Evolutionary conservation across 2,797 vertebrate species (phyloP).

Genomic region (Anolis apletophallus): DNA sequence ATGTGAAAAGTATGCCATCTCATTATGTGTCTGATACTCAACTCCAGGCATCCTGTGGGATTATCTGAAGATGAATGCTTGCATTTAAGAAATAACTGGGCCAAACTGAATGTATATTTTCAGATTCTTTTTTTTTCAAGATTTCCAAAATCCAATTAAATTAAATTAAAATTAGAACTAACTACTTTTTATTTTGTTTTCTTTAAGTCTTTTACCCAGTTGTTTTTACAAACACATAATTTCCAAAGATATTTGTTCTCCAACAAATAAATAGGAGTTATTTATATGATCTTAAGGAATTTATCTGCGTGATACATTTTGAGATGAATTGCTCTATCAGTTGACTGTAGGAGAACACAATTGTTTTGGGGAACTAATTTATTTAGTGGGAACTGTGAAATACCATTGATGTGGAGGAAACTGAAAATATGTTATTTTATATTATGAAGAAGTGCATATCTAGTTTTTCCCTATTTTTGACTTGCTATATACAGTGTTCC

Average conservation of each 20-base stretch:
- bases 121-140: neutral
- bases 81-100: neutral
- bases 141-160: conserved; percentile 16
- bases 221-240: conserved; percentile 33
- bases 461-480: no score
- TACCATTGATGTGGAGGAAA: neutral
- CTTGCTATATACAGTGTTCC: no score
- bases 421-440: neutral
- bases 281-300: neutral
- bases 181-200: conserved; percentile 38
- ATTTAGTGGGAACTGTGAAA: neutral
- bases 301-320: neutral
- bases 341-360: neutral
- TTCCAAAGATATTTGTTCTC: conserved; percentile 49
- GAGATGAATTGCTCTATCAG: neutral
- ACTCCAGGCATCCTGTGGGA: neutral
- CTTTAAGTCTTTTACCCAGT: conserved; percentile 33
- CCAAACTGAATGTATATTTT: neutral
- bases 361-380: neutral
- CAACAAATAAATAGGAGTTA: neutral
- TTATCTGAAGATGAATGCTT: neutral
- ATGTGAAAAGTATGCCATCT: neutral
- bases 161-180: conserved; percentile 2
- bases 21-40: neutral
- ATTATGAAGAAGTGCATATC: neutral